Evolutionary conservation across 1,140 invertebrate genomes (phyloP).

Genomic region (Trissolcus basalis): DNA sequence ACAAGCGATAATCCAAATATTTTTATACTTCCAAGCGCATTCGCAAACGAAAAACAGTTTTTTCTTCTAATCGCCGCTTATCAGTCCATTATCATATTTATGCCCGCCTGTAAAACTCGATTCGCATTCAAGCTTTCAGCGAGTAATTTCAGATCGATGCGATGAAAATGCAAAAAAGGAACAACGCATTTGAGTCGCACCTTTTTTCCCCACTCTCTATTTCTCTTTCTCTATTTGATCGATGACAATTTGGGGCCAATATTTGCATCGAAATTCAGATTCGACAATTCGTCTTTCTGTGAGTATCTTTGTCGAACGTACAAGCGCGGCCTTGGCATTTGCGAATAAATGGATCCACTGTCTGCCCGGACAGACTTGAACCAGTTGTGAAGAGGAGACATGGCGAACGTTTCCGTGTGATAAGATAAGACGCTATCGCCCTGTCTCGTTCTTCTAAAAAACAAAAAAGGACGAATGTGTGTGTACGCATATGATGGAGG

Average conservation of each 20-base stretch:
- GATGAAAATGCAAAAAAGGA: not conserved
- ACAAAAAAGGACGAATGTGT: conserved; percentile 7
- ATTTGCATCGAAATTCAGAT: conserved; percentile 31
- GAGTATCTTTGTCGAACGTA: conserved; percentile 40
- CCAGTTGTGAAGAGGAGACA: conserved; percentile 61
- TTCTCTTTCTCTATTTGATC: not conserved
- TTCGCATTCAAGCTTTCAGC: conserved; percentile 21
- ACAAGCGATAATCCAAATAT: conserved; percentile 1
- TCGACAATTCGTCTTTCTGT: conserved; percentile 44
- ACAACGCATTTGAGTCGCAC: not conserved
- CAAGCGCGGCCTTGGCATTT: conserved; percentile 69
- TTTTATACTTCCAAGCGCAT: conserved; percentile 4
- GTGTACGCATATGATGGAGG: conserved; percentile 40
- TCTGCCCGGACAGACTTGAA: conserved; percentile 60
- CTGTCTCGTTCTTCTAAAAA: conserved; percentile 56
- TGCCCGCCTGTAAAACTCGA: conserved; percentile 11
- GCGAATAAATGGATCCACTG: conserved; percentile 75
- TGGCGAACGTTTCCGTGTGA: conserved; percentile 69
- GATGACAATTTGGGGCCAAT: not conserved
- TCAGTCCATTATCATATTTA: conserved; percentile 30
- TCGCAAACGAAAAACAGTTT: conserved; percentile 1
- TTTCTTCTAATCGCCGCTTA: conserved; percentile 26
- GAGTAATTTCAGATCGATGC: conserved; percentile 15
- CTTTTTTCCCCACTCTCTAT: no score
- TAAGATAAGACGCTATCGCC: conserved; percentile 72